A percentile compares a stretch with the other conserved stretches of the same genome.
These are phyloP conservation scores for Porites cylindrica DNA, from an alignment of 92 coral and sea anemone genomes.

Conservation along the genomic window DNA sequence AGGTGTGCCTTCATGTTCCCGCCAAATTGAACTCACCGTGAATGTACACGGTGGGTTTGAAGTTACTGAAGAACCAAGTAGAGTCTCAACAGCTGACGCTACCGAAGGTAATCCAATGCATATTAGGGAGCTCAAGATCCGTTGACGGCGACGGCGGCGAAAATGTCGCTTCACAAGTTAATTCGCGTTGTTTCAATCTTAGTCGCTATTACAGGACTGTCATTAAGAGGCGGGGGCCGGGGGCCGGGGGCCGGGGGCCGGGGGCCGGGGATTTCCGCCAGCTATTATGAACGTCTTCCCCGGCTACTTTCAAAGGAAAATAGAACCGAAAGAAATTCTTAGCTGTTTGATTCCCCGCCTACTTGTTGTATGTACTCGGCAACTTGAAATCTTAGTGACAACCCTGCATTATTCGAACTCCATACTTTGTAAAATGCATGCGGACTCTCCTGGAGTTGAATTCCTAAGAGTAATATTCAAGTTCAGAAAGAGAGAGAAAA, in stretches of 20 bases:
- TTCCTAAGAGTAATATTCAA: too few relatives aligned
- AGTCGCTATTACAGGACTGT: too few relatives aligned
- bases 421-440: conserved; percentile 4
- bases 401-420: neutral
- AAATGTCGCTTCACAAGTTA: neutral
- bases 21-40: conserved; percentile 42
- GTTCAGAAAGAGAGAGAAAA: neutral
- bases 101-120: conserved; percentile 30
- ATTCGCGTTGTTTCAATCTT: too few relatives aligned
- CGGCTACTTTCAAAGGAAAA: too few relatives aligned
- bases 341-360: too few relatives aligned
- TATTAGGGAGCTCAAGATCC: neutral
- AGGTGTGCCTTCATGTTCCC: conserved; percentile 70
- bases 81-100: neutral
- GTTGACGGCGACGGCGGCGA: neutral
- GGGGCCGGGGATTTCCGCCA: neutral
- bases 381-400: neutral
- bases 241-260: too few relatives aligned
- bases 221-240: neutral
- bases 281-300: neutral
- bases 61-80: conserved; percentile 14
- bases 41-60: neutral
- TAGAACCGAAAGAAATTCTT: too few relatives aligned
- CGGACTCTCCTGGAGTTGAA: neutral
- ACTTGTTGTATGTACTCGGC: too few relatives aligned